Evolutionary conservation across 2,797 vertebrate species (phyloP), one percentile per base, ranked within the genome.

Genomic region (Furcifer pardalis): DNA sequence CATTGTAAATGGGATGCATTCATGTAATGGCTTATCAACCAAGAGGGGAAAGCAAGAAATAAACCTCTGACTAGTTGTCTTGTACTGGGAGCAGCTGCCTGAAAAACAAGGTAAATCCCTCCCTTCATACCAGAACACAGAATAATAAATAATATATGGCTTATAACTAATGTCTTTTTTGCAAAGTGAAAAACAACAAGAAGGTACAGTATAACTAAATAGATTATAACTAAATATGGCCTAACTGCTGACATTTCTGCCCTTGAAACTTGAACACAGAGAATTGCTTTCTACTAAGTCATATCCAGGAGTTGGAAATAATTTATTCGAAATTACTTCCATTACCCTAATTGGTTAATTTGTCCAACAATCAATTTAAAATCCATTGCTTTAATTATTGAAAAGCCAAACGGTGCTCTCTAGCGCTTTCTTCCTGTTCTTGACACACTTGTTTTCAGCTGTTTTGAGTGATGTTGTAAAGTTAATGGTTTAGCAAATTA

Each of bases 1-100:
- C 44, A 46, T 46, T 46, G 44, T 46, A 46, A 46, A 46, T 46
- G 60, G 84, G 9, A 85, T 86, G 83, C 79, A 12, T 71, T 59
- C 56, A 59, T 5, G 25, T 32, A 37, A 40, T 81, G 62, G 63
- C 8, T 66, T 35, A 30, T 46, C 46, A 69, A 77, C 12, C 46
- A 7, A 59, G 52, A 30, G 52, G 9, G 27, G 7, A 42, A 72
- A 60, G 62, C 17, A 62, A 72, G 13, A 56, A 13, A 44, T 46
- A 37, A 46, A 65, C 25, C 9, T 6, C 25, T 42, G 76, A 12
- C 46, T 68, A 21, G 12, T 60, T 74, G 63, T 23, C 60, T 56
- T 44, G 40, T 5, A 10, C n/a, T n/a, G 2, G 62, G 49, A 35
- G 37, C 46, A 42, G 12, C 7, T 81, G 79, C 35, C 49, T 10